Evolutionary conservation across 2,113 vertebrate genomes (phyloP), one percentile per base, ranked within the genome.

Genomic region (Sprattus sprattus): DNA sequence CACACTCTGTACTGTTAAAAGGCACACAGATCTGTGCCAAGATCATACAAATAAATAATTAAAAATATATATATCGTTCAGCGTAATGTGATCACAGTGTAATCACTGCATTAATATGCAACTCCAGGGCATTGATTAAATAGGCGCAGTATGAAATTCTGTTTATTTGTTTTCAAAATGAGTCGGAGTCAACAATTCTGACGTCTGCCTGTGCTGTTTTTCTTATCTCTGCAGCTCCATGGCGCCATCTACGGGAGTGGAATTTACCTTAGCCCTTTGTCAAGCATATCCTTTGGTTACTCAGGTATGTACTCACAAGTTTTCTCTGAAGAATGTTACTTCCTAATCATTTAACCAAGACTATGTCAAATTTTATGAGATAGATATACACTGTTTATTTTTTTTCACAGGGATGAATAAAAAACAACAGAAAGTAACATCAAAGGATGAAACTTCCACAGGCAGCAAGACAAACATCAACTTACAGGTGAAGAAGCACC

Each of bases 261-360:
- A 88, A 97, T 97, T 87, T 97, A 97, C 92, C 96, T 97, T 94
- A 97, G 97, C 92, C 97, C 97, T 89, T 95, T 97, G 94, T 97
- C 96, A 90, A 97, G 97, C 95, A 97, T 97, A 95, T 97, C 97
- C 91, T 97, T 97, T 93, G 97, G 96, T 92, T 97, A 97, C 96
- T 97, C 97, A 97, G 97, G 97, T 97, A 78, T 88, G 82, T 39
- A 39, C 7, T 50, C 18, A 44, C 52, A 60, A 25, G 44, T 45
- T 11, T 45, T 84, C 32, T 46, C 15, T 46, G 82, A 57, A 84
- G 22, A 82, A 81, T 22, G 13, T n/a, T 45, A n/a, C 71, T 18
- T 0, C 9, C 45, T 45, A 20, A n/a, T 81, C 7, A 45, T 84
- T 57, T 75, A 22, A 44, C 13, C 71, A 18, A 81, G 15, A 16